Percentiles rank a stretch among this genome's conserved stretches.
These are phyloP conservation scores for Drosophila incognita DNA, from an alignment of 2,888 invertebrate species.

Conservation along the genomic window DNA sequence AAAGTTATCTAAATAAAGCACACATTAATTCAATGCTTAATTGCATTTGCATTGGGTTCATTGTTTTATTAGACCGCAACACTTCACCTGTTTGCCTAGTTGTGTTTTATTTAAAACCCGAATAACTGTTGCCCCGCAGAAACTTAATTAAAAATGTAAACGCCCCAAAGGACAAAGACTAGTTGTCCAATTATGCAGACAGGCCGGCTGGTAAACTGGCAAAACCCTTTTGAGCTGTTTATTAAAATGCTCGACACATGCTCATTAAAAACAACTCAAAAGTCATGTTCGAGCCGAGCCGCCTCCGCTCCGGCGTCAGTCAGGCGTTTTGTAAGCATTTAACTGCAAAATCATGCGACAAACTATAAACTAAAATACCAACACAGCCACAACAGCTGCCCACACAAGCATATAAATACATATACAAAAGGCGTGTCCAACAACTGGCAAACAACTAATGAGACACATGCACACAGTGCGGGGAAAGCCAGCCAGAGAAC, in stretches of 20 bases:
- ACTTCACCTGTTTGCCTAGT: constrained; percentile 33
- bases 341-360: constrained; percentile 80
- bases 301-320: constrained; percentile 30
- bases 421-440: constrained; percentile 53
- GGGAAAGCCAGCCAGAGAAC: constrained; percentile 11
- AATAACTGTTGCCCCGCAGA: constrained; percentile 2
- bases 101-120: constrained; percentile 6
- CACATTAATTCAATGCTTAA: constrained; percentile 64
- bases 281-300: constrained; percentile 57
- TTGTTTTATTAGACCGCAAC: constrained; percentile 33
- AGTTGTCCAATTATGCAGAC: constrained; percentile 49
- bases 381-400: constrained; percentile 40
- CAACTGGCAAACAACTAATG: constrained; percentile 69
- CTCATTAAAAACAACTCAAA: constrained; percentile 78
- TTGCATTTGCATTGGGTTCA: constrained; percentile 49
- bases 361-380: constrained; percentile 68
- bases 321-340: constrained; percentile 75
- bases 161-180: constrained; percentile 16
- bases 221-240: constrained; percentile 44
- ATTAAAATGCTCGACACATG: constrained; percentile 61
- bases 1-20: constrained; percentile 65
- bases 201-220: background rate
- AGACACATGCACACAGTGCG: constrained; percentile 48
- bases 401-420: background rate
- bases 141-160: constrained; percentile 51